Conservation (phyloP, 2,113 vertebrate genomes). For the Nycticorax nycticorax region DNA sequence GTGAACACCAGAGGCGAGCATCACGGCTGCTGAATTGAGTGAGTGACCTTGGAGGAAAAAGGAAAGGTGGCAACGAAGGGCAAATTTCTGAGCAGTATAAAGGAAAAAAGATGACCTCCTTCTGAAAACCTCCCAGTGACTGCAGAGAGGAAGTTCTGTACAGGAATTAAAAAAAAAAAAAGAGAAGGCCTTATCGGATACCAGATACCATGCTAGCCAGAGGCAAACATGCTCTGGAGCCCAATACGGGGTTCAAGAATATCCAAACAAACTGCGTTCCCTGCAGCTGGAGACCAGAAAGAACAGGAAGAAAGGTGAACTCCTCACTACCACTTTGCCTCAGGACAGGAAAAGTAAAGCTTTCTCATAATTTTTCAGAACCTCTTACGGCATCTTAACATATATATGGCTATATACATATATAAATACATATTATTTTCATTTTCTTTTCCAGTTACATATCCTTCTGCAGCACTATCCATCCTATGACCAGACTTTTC, state of each 20-base stretch:
- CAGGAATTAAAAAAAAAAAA: too few relatives aligned
- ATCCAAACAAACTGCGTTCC: background rate
- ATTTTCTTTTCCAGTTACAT: background rate
- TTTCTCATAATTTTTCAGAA: background rate
- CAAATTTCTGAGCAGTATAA: background rate
- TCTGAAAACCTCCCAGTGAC: background rate
- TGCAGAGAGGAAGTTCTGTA: background rate
- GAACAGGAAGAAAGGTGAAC: background rate
- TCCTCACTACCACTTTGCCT: background rate
- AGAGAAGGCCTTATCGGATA: background rate
- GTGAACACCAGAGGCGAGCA: background rate
- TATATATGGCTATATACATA: background rate
- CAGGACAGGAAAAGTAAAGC: background rate
- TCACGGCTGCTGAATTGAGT: background rate
- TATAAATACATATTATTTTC: background rate
- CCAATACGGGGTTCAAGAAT: background rate
- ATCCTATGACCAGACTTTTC: fast-evolving
- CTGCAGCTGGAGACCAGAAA: background rate
- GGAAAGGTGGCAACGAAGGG: background rate
- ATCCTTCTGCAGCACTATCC: background rate
- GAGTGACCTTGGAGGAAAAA: background rate
- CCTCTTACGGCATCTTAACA: background rate
- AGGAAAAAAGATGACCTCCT: background rate
- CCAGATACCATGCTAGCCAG: background rate
- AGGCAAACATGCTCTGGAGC: background rate